phyloP scores from a whole-genome alignment of 2,888 invertebrate genomes.

The Branchipolynoe longqiensis region DNA sequence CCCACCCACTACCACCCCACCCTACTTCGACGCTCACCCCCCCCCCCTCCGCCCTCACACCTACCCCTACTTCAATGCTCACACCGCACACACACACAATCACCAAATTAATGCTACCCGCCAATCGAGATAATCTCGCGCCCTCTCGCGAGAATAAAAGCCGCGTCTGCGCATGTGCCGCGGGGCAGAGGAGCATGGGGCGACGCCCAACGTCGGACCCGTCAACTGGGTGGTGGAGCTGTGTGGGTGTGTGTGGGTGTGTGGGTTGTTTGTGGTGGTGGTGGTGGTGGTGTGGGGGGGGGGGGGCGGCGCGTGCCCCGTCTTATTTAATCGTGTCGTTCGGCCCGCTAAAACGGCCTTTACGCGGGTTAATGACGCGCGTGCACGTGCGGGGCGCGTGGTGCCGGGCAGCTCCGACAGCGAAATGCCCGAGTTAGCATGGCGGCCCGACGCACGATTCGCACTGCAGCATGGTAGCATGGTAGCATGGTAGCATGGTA shows the following conservation, averaged over 20 bases:
- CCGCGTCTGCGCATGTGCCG: slow-evolving; percentile 23
- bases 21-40: not conserved
- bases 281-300: not conserved
- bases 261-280: not conserved
- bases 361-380: not conserved
- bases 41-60: slow-evolving; percentile 4
- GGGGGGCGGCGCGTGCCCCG: not conserved
- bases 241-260: not conserved
- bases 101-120: slow-evolving; percentile 54
- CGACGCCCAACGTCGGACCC: no score
- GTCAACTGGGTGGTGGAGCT: not conserved
- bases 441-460: no score
- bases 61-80: no score
- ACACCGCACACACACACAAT: slow-evolving; percentile 7
- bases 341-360: slow-evolving; percentile 38
- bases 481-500: no score
- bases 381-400: slow-evolving; percentile 26
- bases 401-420: not conserved
- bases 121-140: slow-evolving; percentile 52
- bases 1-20: no score
- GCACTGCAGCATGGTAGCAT: no score
- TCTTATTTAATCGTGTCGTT: slow-evolving; percentile 44
- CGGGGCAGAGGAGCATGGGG: not conserved
- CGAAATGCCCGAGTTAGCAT: not conserved
- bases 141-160: slow-evolving; percentile 33